Percentiles rank a stretch among this genome's conserved stretches.
Conservation (phyloP, 2,797 vertebrate genomes). For the Scleropages formosus region DNA sequence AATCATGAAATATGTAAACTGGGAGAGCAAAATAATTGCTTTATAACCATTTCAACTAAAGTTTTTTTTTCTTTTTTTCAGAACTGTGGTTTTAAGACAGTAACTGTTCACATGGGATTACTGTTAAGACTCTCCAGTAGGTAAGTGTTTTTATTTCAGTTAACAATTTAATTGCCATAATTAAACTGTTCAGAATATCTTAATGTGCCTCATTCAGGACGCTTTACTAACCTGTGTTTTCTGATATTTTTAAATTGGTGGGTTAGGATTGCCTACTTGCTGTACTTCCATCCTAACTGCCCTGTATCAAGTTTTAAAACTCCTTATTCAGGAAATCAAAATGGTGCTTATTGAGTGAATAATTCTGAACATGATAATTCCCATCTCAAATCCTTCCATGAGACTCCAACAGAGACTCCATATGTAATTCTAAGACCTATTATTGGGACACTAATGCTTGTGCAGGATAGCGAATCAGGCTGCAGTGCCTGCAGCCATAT, state of each 20-base stretch:
- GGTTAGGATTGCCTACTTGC: background rate
- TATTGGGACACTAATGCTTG: slow-evolving; percentile 74
- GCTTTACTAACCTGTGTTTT: background rate
- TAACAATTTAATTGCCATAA: background rate
- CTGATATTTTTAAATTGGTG: background rate
- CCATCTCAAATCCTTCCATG: slow-evolving; percentile 73
- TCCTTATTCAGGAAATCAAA: slow-evolving; percentile 59
- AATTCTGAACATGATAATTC: slow-evolving; percentile 78
- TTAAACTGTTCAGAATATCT: background rate
- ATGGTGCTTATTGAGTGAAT: slow-evolving; percentile 67
- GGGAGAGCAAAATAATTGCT: too few species aligned
- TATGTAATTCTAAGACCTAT: slow-evolving; percentile 78
- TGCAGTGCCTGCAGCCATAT: slow-evolving; percentile 73
- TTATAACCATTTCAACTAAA: too few species aligned
- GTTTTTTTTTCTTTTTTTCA: background rate
- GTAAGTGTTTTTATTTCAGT: background rate
- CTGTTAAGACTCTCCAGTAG: background rate
- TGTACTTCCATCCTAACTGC: slow-evolving; percentile 57
- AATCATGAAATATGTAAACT: background rate
- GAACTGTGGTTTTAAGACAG: background rate
- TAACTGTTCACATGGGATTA: background rate
- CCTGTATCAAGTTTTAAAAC: slow-evolving; percentile 59
- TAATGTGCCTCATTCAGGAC: background rate
- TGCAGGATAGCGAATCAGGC: slow-evolving; percentile 74
- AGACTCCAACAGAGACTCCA: slow-evolving; percentile 73